phyloP scores from a whole-genome alignment of 2,888 invertebrate species.

The Silvanus unidentatus region DNA sequence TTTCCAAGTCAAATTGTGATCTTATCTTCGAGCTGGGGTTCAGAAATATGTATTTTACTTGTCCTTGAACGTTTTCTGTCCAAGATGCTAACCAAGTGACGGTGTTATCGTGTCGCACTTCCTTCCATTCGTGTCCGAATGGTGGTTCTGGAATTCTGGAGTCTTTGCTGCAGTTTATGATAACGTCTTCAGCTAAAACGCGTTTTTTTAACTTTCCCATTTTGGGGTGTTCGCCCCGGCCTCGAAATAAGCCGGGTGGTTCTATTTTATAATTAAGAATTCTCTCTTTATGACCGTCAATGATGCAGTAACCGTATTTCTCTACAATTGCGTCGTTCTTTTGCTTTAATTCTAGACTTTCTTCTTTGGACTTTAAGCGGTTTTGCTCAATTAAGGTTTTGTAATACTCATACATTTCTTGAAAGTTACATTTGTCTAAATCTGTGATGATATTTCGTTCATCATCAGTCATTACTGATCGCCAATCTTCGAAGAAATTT shows the following conservation, averaged over 20 bases:
- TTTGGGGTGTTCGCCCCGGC: conserved; percentile 98
- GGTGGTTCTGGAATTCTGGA: conserved; percentile 83
- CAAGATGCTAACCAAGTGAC: conserved; percentile 98
- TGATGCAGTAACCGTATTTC: conserved; percentile 90
- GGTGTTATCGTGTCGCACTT: conserved; percentile 88
- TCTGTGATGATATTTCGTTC: conserved; percentile 84
- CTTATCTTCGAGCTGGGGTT: conserved; percentile 98
- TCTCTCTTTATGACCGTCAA: conserved; percentile 97
- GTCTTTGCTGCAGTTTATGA: conserved; percentile 95
- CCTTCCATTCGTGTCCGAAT: conserved; percentile 91
- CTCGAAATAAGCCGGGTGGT: conserved; percentile 85
- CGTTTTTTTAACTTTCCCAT: conserved; percentile 96
- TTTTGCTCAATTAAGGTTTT: conserved; percentile 74
- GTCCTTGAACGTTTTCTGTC: conserved; percentile 95
- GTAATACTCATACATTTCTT: conserved; percentile 80
- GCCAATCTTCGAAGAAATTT: conserved; percentile 77
- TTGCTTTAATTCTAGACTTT: conserved; percentile 80
- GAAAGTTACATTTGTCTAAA: conserved; percentile 91
- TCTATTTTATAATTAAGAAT: conserved; percentile 99
- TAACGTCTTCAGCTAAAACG: conserved; percentile 88
- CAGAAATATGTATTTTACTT: conserved; percentile 97
- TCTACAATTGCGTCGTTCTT: conserved; percentile 83
- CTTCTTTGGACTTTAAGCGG: conserved; percentile 88
- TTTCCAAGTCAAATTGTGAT: conserved; percentile 99
- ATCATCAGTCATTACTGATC: conserved; percentile 72